These are phyloP conservation scores for Arremon brunneinucha DNA, from an alignment of 2,797 vertebrate genomes.

Conservation along the genomic window DNA sequence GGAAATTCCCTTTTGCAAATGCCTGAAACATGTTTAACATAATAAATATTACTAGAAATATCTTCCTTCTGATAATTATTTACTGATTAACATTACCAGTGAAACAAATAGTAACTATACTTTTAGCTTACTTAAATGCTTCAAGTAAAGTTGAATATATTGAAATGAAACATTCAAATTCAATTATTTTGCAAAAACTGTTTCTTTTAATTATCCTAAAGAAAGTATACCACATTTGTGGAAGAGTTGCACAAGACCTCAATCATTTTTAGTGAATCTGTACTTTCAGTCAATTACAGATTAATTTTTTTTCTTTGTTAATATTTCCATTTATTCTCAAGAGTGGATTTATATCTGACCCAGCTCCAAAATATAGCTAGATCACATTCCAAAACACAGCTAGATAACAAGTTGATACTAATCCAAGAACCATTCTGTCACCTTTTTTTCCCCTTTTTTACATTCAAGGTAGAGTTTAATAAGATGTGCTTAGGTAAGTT, in stretches of 20 bases:
- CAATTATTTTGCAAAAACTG: neutral
- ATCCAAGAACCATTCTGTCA: neutral
- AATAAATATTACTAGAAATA: neutral
- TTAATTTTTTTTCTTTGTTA: neutral
- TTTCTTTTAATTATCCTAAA: neutral
- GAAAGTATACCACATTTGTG: neutral
- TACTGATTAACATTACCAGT: neutral
- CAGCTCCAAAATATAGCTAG: neutral
- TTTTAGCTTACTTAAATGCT: neutral
- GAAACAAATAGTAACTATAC: neutral
- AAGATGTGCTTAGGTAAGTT: neutral
- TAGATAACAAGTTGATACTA: neutral
- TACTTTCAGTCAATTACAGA: neutral
- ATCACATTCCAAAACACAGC: neutral
- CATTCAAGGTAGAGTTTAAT: neutral
- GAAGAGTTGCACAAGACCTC: neutral
- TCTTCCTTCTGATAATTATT: neutral
- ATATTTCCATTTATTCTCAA: neutral
- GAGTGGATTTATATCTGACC: neutral
- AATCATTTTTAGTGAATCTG: neutral
- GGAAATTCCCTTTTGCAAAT: neutral
- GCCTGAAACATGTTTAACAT: neutral
- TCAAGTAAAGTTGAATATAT: neutral
- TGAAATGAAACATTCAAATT: neutral
- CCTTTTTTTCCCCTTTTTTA: rapidly evolving